phyloP scores from a whole-genome alignment of 2,888 invertebrate genomes.

The Parnassius glacialis region DNA sequence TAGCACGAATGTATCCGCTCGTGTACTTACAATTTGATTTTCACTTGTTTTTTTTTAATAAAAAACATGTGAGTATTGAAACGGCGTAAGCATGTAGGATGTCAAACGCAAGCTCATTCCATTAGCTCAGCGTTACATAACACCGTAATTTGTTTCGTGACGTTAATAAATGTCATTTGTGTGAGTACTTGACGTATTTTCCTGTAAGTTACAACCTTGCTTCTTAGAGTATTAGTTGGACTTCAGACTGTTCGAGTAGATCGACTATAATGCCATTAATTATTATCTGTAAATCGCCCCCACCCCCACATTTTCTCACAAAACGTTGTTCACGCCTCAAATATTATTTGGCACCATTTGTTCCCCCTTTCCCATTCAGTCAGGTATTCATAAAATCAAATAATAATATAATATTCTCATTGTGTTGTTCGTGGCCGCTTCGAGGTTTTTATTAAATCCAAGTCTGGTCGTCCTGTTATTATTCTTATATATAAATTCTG shows the following conservation, averaged over 20 bases:
- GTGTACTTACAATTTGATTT: neutral
- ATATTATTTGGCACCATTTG: no score
- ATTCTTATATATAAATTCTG: no score
- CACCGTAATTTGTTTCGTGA: neutral
- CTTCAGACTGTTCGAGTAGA: slow-evolving; percentile 18
- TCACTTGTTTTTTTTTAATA: neutral
- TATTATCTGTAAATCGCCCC: neutral
- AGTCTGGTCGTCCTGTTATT: no score
- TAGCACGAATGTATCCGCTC: no score
- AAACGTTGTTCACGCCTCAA: no score
- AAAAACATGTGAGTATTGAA: no score
- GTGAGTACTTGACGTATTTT: neutral
- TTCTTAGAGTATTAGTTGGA: slow-evolving; percentile 7
- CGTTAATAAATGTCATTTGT: slow-evolving; percentile 17
- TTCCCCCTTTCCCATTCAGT: no score
- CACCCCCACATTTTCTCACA: no score
- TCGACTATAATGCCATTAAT: neutral
- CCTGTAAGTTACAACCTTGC: slow-evolving; percentile 5
- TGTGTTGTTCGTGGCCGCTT: no score
- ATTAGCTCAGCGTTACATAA: neutral
- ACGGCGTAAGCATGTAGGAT: neutral
- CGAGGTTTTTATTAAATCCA: no score
- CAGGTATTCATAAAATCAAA: no score
- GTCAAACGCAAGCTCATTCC: neutral
- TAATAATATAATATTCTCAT: no score